These are phyloP conservation scores for Philaenus spumarius DNA, from an alignment of 1,140 invertebrate species.

Conservation along the genomic window DNA sequence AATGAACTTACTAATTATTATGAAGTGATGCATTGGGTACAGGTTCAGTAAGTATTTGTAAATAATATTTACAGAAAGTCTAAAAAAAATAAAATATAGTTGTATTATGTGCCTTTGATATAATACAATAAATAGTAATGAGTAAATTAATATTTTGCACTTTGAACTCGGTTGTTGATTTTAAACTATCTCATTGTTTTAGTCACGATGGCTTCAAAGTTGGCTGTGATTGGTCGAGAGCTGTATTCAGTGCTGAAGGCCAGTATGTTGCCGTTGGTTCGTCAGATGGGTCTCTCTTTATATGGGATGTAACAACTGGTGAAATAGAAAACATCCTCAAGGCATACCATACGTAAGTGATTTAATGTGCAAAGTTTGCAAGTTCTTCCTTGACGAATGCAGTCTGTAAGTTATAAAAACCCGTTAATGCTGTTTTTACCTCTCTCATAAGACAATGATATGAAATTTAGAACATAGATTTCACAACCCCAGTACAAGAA, in stretches of 20 bases:
- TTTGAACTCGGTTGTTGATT: too few relatives aligned
- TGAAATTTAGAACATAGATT: neutral
- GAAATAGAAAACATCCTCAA: slow-evolving; percentile 78
- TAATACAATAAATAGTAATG: too few relatives aligned
- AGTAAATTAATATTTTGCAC: too few relatives aligned
- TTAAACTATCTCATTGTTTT: too few relatives aligned
- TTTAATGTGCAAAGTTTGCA: neutral
- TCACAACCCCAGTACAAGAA: neutral
- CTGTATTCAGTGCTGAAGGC: slow-evolving; percentile 85
- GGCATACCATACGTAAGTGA: slow-evolving; percentile 55
- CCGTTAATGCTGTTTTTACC: neutral
- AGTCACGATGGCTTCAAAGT: slow-evolving; percentile 93
- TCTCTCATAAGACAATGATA: neutral
- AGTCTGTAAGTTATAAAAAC: neutral
- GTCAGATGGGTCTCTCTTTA: slow-evolving; percentile 80
- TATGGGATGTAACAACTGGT: slow-evolving; percentile 79
- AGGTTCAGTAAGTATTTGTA: too few relatives aligned
- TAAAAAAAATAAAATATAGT: too few relatives aligned
- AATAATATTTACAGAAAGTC: too few relatives aligned
- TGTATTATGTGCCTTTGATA: too few relatives aligned
- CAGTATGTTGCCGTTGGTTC: slow-evolving; percentile 85
- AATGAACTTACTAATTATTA: too few relatives aligned
- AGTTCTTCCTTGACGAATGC: neutral
- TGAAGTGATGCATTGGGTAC: too few relatives aligned
- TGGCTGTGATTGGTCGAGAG: slow-evolving; percentile 88